Conservation (phyloP, 2,888 invertebrate species). For the Trachelus iudaicus region DNA sequence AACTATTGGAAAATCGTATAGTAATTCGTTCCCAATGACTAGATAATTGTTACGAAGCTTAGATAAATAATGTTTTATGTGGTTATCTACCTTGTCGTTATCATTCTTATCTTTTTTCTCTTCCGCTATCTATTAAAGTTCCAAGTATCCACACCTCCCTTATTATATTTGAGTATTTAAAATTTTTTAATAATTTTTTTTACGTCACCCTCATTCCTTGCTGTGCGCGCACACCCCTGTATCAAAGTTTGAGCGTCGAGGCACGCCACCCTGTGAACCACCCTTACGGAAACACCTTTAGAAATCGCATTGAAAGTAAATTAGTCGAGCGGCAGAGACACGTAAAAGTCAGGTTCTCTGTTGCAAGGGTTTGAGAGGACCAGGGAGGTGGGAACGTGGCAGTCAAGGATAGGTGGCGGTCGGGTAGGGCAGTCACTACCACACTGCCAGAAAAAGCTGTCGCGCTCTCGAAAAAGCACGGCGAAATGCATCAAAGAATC, state of each 20-base stretch:
- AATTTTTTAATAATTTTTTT: neutral
- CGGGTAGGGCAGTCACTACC: neutral
- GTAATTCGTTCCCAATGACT: neutral
- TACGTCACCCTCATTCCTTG: neutral
- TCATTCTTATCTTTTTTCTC: neutral
- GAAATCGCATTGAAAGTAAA: conserved; percentile 48
- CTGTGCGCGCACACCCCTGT: conserved; percentile 2
- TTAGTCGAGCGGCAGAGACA: conserved; percentile 31
- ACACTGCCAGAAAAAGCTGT: conserved; percentile 34
- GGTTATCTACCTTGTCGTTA: neutral
- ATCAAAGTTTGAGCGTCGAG: neutral
- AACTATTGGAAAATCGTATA: neutral
- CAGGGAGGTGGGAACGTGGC: conserved; percentile 1
- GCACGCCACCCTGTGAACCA: conserved; percentile 21
- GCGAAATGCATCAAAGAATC: conserved; percentile 58
- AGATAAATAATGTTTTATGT: neutral
- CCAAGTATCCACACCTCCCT: neutral
- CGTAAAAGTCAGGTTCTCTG: conserved; percentile 7
- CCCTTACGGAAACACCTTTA: conserved; percentile 26
- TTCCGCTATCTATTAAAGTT: neutral
- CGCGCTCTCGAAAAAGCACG: conserved; percentile 35
- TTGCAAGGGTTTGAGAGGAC: neutral
- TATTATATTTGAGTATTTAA: neutral
- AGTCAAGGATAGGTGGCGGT: neutral
- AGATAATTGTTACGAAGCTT: neutral